These are phyloP conservation scores for Australoheros scitulus DNA, from an alignment of 2,113 vertebrate genomes.

Conservation along the genomic window DNA sequence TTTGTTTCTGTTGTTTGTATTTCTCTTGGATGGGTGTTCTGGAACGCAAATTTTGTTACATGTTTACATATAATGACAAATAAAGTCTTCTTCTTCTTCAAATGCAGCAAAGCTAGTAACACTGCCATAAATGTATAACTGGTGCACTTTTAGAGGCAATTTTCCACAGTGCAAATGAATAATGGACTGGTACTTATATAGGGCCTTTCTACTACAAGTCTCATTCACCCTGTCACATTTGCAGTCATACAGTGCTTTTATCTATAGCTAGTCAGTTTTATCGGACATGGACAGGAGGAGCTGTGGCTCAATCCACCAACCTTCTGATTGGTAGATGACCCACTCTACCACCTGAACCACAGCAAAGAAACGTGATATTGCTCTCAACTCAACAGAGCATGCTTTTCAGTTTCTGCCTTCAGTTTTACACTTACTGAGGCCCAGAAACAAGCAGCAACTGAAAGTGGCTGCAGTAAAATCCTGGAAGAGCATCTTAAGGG, in stretches of 20 bases:
- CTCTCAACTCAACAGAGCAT: neutral
- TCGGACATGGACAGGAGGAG: neutral
- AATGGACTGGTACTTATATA: neutral
- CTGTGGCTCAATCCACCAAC: neutral
- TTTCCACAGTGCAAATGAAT: neutral
- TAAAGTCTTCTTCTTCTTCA: no score
- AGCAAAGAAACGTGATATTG: no score
- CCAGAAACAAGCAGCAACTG: neutral
- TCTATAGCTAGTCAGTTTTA: neutral
- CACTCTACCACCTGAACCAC: neutral
- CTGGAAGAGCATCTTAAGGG: neutral
- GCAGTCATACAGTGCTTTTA: neutral
- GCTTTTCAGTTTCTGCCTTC: neutral
- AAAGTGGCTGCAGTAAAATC: neutral
- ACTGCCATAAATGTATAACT: neutral
- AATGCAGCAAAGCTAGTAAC: neutral
- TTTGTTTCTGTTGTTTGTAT: no score
- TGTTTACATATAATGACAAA: no score
- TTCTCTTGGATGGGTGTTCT: no score
- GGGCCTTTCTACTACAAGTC: neutral
- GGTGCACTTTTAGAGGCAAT: neutral
- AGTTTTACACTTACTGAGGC: neutral
- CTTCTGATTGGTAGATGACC: neutral
- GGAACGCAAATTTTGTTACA: no score
- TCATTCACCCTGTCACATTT: neutral